Base-by-base conservation (phyloP, 2,888 invertebrate genomes). In the Trileptium ribeirensis region DNA sequence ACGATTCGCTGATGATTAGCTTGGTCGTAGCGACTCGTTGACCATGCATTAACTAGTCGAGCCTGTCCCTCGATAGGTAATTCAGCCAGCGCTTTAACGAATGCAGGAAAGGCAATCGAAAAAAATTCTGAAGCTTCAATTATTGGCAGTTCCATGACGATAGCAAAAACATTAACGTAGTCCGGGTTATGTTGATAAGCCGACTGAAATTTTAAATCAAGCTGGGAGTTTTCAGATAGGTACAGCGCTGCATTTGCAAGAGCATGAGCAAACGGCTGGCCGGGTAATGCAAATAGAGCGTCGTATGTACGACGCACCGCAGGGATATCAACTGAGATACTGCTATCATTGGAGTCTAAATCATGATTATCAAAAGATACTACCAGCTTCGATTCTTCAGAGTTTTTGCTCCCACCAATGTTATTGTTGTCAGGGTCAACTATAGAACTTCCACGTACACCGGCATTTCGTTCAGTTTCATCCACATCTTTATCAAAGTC, bases 101-200 rank as follows among this genome's bases (percentile, higher is more conserved):
- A 87, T 82, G 93, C 93, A 0, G 95, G 94, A 83, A 95, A 89
- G 0, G 94, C 94, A 64, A 92, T 92, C 89, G 95, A 95, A 85
- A 96, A 89, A 88, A 94, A 95, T 88, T 95, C 83, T n/a, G 89
- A 89, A 82, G 86, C 87, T 81, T 89, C 87, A 74, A 90, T 83
- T 84, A 90, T 92, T 0, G 94, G 94, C 85, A 94, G 92, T 89
- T 94, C 94, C 86, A 94, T 93, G 37, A 94, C 92, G 82, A 94
- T 93, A 67, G 94, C 90, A 86, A 93, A 91, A 67, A 92, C 91
- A 86, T 92, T 91, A 80, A 92, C 86, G 74, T 91, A 89, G 85
- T 90, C 89, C 78, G 90, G 90, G 84, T 90, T 89, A 79, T 89
- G 88, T 81, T 88, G 87, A 39, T 87, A 86, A 15, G 85, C 85